These are phyloP conservation scores for Podotricha telesiphe DNA, from an alignment of 2,888 invertebrate genomes.

Conservation along the genomic window DNA sequence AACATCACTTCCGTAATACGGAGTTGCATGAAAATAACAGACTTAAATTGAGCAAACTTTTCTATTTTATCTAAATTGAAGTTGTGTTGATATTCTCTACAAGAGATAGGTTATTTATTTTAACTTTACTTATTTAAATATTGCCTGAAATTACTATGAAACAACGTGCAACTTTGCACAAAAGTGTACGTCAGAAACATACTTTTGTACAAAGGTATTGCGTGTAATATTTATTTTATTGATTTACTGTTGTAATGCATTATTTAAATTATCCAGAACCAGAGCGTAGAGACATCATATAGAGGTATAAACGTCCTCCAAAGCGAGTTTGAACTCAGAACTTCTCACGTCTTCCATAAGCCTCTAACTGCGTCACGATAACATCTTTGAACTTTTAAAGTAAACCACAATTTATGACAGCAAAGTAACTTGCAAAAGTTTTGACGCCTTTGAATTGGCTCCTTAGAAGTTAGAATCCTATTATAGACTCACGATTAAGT, in stretches of 20 bases:
- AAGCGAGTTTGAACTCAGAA: not conserved
- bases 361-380: not conserved
- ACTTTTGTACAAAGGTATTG: too few species aligned
- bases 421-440: slow-evolving; percentile 8
- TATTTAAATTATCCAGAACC: too few species aligned
- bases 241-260: too few species aligned
- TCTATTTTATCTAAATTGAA: not conserved
- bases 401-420: slow-evolving; percentile 12
- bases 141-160: too few species aligned
- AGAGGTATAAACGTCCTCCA: not conserved
- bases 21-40: not conserved
- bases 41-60: not conserved
- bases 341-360: too few species aligned
- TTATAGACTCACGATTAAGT: not conserved
- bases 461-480: slow-evolving; percentile 14
- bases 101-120: too few species aligned
- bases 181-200: too few species aligned
- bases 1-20: slow-evolving; percentile 10
- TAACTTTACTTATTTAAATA: too few species aligned
- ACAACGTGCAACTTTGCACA: too few species aligned
- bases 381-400: not conserved
- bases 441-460: slow-evolving; percentile 9
- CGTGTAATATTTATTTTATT: too few species aligned
- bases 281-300: too few species aligned
- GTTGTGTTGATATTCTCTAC: too few species aligned